These are phyloP conservation scores for Microcebus ravelobensis DNA, from an alignment of 2,113 vertebrate species.

Conservation along the genomic window DNA sequence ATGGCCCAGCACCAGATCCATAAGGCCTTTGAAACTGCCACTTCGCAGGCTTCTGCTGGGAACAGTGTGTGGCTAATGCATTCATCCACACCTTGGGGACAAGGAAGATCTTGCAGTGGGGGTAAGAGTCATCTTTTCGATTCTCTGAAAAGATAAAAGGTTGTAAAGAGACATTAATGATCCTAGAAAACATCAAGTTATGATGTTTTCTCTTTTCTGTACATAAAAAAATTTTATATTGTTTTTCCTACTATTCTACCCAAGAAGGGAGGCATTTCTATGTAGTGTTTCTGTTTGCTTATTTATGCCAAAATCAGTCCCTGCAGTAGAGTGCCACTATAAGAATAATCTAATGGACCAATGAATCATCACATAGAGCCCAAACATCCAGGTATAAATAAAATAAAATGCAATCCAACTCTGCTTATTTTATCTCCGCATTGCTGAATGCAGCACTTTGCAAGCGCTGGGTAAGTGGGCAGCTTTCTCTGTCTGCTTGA, in stretches of 20 bases:
- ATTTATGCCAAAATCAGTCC: neutral
- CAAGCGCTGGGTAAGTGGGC: too few relatives aligned
- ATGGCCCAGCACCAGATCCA: too few relatives aligned
- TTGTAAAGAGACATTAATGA: neutral
- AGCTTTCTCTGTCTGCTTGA: neutral
- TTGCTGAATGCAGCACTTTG: neutral
- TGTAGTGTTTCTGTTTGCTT: neutral
- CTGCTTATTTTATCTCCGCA: neutral
- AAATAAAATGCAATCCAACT: neutral
- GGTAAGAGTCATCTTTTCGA: neutral
- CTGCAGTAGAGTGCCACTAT: neutral
- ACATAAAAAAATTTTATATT: neutral
- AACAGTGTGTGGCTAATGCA: neutral
- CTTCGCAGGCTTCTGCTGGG: neutral
- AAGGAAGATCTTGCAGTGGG: neutral
- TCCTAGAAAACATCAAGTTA: neutral
- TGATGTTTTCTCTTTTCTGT: neutral
- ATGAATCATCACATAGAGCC: neutral
- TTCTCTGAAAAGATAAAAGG: neutral
- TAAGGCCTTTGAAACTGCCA: neutral
- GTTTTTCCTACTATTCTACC: neutral
- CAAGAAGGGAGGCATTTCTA: neutral
- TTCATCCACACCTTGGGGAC: neutral
- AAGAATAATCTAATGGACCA: neutral
- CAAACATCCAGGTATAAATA: neutral